phyloP scores from a whole-genome alignment of 2,888 invertebrate genomes.

The Lepidocyrtoides sp. region DNA sequence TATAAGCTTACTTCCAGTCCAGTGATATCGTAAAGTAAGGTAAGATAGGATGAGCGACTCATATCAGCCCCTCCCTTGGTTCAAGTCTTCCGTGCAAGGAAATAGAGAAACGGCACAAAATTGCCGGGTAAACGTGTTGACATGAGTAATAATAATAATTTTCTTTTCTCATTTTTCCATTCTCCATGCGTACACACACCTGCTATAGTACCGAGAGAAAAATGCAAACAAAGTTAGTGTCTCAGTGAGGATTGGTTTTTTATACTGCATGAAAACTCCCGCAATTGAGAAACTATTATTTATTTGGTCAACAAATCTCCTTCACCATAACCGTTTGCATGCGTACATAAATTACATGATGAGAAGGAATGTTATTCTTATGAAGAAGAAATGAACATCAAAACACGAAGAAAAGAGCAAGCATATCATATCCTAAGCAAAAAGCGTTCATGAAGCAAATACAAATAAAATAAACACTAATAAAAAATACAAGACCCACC shows the following conservation, averaged over 20 bases:
- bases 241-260: neutral
- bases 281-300: slow-evolving; percentile 62
- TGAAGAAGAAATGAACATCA: neutral
- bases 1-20: slow-evolving; percentile 29
- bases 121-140: slow-evolving; percentile 51
- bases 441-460: slow-evolving; percentile 1
- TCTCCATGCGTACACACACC: neutral
- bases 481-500: slow-evolving; percentile 80
- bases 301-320: slow-evolving; percentile 66
- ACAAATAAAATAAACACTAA: slow-evolving; percentile 43
- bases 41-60: slow-evolving; percentile 24
- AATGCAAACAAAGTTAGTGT: neutral
- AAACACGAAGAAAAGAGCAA: neutral
- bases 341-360: neutral
- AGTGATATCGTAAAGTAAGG: slow-evolving; percentile 1
- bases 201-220: too few relatives aligned
- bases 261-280: slow-evolving; percentile 42
- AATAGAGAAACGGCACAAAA: slow-evolving; percentile 38
- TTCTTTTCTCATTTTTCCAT: slow-evolving; percentile 32
- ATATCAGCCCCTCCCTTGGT: slow-evolving; percentile 58
- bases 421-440: neutral
- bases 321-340: slow-evolving; percentile 32
- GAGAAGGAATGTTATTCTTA: neutral
- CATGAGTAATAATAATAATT: slow-evolving; percentile 72
- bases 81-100: slow-evolving; percentile 46